These are phyloP conservation scores for Ethmia dodecea DNA, from an alignment of 2,888 invertebrate species.

Conservation along the genomic window DNA sequence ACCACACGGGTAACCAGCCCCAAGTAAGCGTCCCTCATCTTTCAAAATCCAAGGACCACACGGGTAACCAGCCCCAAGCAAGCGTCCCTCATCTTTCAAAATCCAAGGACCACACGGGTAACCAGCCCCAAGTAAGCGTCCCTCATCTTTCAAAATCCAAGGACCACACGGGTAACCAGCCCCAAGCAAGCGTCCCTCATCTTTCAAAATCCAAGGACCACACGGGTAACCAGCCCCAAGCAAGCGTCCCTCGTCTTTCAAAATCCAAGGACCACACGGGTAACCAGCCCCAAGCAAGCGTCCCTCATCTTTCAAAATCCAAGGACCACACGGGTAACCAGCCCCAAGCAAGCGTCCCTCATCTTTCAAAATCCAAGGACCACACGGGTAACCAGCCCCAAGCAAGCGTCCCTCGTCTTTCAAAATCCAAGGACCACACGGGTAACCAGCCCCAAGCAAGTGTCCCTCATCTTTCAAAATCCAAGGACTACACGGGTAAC, in stretches of 20 bases:
- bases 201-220: not conserved
- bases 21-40: not conserved
- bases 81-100: not conserved
- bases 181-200: constrained; percentile 1
- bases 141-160: not conserved
- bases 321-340: constrained; percentile 1
- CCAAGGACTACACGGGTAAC: constrained; percentile 1
- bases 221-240: constrained; percentile 6
- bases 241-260: not conserved
- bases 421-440: not conserved
- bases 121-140: constrained; percentile 3
- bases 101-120: constrained; percentile 1
- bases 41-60: not conserved
- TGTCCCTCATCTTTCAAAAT: not conserved
- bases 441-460: constrained; percentile 4
- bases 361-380: not conserved
- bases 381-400: constrained; percentile 4
- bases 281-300: constrained; percentile 3
- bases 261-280: constrained; percentile 1
- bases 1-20: constrained; percentile 5
- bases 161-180: constrained; percentile 4
- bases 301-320: not conserved
- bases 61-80: constrained; percentile 6
- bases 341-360: constrained; percentile 4
- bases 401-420: constrained; percentile 1